Evolutionary conservation across 2,888 invertebrate genomes (phyloP).

Genomic region (Callosobruchus maculatus): DNA sequence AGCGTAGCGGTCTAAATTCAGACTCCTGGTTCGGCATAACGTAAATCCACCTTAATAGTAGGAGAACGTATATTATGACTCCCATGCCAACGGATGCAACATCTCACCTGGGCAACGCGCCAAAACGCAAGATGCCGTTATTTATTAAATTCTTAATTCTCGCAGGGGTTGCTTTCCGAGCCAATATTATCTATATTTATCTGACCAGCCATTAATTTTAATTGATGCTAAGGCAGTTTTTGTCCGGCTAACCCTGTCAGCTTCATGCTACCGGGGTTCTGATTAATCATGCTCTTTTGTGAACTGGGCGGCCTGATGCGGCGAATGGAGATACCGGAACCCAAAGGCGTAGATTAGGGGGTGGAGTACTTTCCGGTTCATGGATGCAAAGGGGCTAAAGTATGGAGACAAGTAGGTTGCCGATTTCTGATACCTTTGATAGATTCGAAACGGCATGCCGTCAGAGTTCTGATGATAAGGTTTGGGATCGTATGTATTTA

Average conservation of each 20-base stretch:
- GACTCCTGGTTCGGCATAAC: no score
- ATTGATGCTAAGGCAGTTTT: not conserved
- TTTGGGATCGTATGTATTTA: no score
- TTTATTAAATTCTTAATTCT: not conserved
- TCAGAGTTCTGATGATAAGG: no score
- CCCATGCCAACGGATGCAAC: not conserved
- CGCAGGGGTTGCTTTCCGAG: not conserved
- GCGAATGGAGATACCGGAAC: not conserved
- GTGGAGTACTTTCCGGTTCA: no score
- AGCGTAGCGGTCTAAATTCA: no score
- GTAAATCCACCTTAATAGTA: no score
- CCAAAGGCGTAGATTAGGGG: not conserved
- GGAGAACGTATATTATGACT: no score
- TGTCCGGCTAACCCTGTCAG: not conserved
- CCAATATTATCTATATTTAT: not conserved
- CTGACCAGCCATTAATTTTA: not conserved
- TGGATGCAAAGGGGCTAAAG: no score
- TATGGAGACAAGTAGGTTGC: no score
- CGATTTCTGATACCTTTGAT: no score
- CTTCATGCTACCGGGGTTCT: not conserved
- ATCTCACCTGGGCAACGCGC: not conserved
- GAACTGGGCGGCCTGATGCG: not conserved
- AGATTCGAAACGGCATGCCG: no score
- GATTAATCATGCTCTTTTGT: not conserved
- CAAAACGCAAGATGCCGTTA: not conserved